A percentile compares a stretch with the other conserved stretches of the same genome.
phyloP scores from a whole-genome alignment of 2,888 invertebrate genomes.

The Sphaerophoria taeniata region DNA sequence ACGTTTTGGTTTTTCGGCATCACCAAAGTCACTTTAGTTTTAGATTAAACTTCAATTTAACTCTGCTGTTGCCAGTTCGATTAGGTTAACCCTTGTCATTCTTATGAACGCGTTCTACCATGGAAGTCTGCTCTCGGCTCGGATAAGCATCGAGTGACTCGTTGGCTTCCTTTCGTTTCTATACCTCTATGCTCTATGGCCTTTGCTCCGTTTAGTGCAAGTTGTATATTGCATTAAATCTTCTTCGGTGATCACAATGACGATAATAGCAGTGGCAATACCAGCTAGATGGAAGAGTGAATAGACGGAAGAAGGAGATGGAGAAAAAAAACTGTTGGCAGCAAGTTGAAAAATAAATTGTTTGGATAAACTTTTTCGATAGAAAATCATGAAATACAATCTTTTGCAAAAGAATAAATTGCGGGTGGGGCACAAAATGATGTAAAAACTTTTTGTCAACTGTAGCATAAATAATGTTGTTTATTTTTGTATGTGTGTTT shows the following conservation, averaged over 20 bases:
- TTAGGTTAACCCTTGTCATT: slow-evolving; percentile 69
- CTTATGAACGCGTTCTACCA: slow-evolving; percentile 20
- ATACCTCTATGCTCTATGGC: not conserved
- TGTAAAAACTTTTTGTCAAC: too few relatives aligned
- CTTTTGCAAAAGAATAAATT: slow-evolving; percentile 36
- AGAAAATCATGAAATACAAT: slow-evolving; percentile 32
- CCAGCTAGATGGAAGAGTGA: not conserved
- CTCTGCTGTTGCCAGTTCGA: slow-evolving; percentile 73
- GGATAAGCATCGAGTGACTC: slow-evolving; percentile 26
- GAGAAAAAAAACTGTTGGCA: slow-evolving; percentile 3
- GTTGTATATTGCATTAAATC: slow-evolving; percentile 57
- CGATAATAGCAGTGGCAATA: too few relatives aligned
- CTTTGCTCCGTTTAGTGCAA: slow-evolving; percentile 21
- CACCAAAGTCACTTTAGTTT: slow-evolving; percentile 68
- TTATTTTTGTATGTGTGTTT: too few relatives aligned
- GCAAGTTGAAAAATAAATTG: slow-evolving; percentile 59
- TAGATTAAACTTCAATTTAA: slow-evolving; percentile 73
- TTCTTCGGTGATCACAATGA: slow-evolving; percentile 47
- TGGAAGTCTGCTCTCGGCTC: slow-evolving; percentile 20
- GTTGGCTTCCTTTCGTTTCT: not conserved
- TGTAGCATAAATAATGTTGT: too few relatives aligned
- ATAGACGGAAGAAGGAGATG: not conserved
- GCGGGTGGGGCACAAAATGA: slow-evolving; percentile 17
- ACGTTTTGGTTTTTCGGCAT: slow-evolving; percentile 45
- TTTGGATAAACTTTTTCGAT: slow-evolving; percentile 66